Conservation (phyloP, 2,888 invertebrate genomes). For the Drosophila antonietae region DNA sequence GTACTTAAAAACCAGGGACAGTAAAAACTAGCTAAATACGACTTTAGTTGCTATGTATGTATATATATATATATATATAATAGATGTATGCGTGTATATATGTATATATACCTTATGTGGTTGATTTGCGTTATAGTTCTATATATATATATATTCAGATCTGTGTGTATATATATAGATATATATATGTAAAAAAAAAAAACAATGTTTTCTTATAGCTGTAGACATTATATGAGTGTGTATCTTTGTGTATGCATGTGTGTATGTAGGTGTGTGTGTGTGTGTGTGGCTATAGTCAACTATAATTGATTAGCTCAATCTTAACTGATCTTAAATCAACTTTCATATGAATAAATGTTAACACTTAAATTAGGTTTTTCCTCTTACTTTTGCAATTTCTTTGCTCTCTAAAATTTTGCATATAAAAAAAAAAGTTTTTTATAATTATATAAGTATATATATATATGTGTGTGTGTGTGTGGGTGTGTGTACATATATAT, state of each 20-base stretch:
- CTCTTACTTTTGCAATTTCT: constrained; percentile 12
- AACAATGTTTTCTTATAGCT: constrained; percentile 46
- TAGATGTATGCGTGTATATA: constrained; percentile 26
- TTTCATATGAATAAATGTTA: constrained; percentile 56
- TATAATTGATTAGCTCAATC: constrained; percentile 32
- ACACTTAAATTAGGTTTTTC: constrained; percentile 59
- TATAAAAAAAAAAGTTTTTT: constrained; percentile 30
- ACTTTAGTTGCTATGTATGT: constrained; percentile 51
- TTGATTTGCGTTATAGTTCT: constrained; percentile 25
- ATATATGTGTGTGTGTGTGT: constrained; percentile 21
- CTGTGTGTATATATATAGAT: constrained; percentile 41
- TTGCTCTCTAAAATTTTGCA: constrained; percentile 38
- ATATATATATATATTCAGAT: constrained; percentile 47
- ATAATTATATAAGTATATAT: constrained; percentile 31
- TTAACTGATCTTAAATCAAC: constrained; percentile 44
- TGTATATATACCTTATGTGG: constrained; percentile 29
- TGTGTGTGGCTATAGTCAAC: constrained; percentile 37
- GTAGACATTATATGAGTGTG: constrained; percentile 31
- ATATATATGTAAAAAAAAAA: constrained; percentile 40
- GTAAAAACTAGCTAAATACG: constrained; percentile 62
- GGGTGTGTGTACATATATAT: constrained; percentile 16
- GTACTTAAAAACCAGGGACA: constrained; percentile 51
- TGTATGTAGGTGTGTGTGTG: constrained; percentile 1
- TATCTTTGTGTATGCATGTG: constrained; percentile 1
- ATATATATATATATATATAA: constrained; percentile 24